Evolutionary conservation across 2,113 vertebrate species (phyloP).

Genomic region (Poecilia latipinna): DNA sequence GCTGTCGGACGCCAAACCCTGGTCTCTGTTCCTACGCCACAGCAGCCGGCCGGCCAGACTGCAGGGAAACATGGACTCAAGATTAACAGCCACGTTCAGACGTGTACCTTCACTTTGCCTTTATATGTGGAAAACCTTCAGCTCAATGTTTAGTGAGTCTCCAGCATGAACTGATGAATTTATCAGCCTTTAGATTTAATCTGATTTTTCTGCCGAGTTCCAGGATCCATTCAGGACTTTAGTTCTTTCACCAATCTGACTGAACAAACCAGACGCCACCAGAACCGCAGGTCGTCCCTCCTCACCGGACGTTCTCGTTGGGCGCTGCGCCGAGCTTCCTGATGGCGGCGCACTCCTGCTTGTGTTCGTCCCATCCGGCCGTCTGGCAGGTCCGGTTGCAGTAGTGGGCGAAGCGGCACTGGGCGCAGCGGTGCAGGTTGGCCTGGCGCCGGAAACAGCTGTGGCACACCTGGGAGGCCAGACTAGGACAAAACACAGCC

Average conservation of each 20-base stretch:
- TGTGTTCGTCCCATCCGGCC: slow-evolving; percentile 92
- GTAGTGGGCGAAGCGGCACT: slow-evolving; percentile 95
- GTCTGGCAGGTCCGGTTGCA: slow-evolving; percentile 96
- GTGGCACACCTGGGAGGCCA: slow-evolving; percentile 88
- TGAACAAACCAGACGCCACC: too few relatives aligned
- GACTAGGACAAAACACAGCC: slow-evolving; percentile 70
- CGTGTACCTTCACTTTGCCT: not conserved
- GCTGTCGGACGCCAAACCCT: slow-evolving; percentile 83
- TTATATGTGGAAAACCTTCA: not conserved
- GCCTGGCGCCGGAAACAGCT: slow-evolving; percentile 92
- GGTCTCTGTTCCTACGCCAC: slow-evolving; percentile 89
- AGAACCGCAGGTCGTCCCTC: too few relatives aligned
- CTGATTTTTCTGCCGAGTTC: too few relatives aligned
- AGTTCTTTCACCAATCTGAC: too few relatives aligned
- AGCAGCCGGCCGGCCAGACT: slow-evolving; percentile 91
- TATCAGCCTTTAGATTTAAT: too few relatives aligned
- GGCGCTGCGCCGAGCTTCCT: slow-evolving; percentile 83
- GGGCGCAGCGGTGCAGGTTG: slow-evolving; percentile 89
- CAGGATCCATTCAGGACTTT: too few relatives aligned
- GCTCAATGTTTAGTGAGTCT: too few relatives aligned
- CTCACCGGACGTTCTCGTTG: slow-evolving; percentile 89
- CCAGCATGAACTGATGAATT: too few relatives aligned
- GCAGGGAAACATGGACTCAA: not conserved
- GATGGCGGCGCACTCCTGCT: slow-evolving; percentile 89
- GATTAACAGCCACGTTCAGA: too few relatives aligned